A percentile compares a stretch with the other conserved stretches of the same genome.
phyloP scores from a whole-genome alignment of 2,113 vertebrate species.

The Cricetomys ansorgei region DNA sequence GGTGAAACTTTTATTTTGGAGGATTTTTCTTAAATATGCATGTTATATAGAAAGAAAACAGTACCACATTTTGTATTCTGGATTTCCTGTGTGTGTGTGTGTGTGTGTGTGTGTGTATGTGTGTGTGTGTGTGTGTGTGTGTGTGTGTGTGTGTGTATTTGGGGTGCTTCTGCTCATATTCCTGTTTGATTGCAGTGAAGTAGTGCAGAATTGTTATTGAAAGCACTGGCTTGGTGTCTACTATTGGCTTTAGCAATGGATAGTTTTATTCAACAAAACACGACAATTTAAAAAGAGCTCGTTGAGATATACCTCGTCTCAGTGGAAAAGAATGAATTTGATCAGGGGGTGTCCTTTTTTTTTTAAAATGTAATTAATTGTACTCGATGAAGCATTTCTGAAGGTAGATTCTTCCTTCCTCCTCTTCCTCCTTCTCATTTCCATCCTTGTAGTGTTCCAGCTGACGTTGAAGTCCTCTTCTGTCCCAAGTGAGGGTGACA shows the following conservation, averaged over 20 bases:
- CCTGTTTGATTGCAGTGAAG: neutral
- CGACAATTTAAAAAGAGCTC: neutral
- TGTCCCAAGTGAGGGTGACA: neutral
- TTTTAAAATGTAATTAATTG: neutral
- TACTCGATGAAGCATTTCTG: neutral
- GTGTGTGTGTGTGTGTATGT: neutral
- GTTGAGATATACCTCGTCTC: neutral
- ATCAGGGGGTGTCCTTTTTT: neutral
- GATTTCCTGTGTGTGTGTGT: neutral
- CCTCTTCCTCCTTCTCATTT: neutral
- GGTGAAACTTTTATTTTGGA: constrained; percentile 76
- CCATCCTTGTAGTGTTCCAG: neutral
- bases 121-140: neutral
- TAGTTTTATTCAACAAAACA: neutral
- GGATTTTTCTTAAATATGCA: constrained; percentile 12
- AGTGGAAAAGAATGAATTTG: neutral
- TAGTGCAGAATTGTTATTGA: neutral
- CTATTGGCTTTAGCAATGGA: neutral
- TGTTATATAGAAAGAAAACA: constrained; percentile 7
- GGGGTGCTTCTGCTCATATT: neutral
- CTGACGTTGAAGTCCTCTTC: neutral
- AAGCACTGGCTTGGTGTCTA: neutral
- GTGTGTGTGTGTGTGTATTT: neutral
- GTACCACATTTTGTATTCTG: neutral
- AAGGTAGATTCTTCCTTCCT: neutral